A percentile compares a stretch with the other conserved stretches of the same genome.
Conservation (phyloP, 2,797 vertebrate genomes). For the Triplophysa bombifrons region DNA sequence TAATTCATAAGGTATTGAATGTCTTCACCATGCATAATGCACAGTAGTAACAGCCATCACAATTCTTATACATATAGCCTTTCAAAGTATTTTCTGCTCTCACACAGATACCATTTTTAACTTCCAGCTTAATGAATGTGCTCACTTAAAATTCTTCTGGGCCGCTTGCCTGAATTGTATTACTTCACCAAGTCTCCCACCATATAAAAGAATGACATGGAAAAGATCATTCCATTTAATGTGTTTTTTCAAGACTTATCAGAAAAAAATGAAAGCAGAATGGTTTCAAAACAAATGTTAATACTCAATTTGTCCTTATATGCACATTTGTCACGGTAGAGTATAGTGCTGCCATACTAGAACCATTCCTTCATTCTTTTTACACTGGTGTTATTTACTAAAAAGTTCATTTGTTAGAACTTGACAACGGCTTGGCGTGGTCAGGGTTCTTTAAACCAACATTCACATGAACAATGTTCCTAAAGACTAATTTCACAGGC, state of each 20-base stretch:
- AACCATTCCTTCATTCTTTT: neutral
- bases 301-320: neutral
- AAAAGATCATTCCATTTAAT: neutral
- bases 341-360: neutral
- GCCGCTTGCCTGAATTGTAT: neutral
- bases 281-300: neutral
- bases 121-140: neutral
- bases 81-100: neutral
- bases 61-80: neutral
- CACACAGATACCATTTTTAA: neutral
- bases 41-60: neutral
- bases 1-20: neutral
- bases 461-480: neutral
- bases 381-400: neutral
- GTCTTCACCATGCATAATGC: neutral
- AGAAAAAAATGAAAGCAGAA: neutral
- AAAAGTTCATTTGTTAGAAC: neutral
- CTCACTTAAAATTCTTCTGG: neutral
- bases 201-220: neutral
- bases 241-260: slow-evolving; percentile 7
- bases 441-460: neutral
- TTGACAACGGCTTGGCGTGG: neutral
- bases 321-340: neutral
- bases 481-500: neutral
- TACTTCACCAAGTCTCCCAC: neutral